A percentile compares a stretch with the other conserved stretches of the same genome.
Conservation (phyloP, 2,113 vertebrate species). For the cat (Felis catus) region F.catus_Fca126_mat1.0 CM031415.1:111268001-111268500, state of each 20-base stretch:
- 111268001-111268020: neutral
- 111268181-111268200: neutral
- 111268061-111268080: neutral
- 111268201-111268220: neutral
- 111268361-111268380: neutral
- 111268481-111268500: neutral
- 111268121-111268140: neutral
- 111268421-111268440: neutral
- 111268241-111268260: neutral
- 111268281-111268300: neutral
- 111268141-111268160: neutral
- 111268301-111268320: neutral
- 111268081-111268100: neutral
- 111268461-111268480: no score
- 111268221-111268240: neutral
- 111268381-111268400: neutral
- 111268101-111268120: neutral
- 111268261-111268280: neutral
- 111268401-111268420: neutral
- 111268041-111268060: neutral
- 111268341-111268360: neutral
- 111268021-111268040: neutral
- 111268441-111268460: no score
- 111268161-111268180: neutral
- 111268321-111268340: neutral